These are phyloP conservation scores for Macroramphosus scolopax DNA, from an alignment of 2,797 vertebrate species.

Conservation along the genomic window DNA sequence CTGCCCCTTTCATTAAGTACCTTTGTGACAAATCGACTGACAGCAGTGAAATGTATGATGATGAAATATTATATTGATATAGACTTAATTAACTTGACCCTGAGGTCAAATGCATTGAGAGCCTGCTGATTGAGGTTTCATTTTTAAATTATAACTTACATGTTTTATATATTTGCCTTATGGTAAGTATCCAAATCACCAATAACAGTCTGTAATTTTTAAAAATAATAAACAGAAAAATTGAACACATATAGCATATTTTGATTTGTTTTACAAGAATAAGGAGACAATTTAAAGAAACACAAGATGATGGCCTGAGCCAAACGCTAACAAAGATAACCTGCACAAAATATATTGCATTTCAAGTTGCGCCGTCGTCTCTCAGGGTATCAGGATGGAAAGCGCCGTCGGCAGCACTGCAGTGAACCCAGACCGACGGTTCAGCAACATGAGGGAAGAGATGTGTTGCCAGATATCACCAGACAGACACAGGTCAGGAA, in stretches of 20 bases:
- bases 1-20: conserved; percentile 28
- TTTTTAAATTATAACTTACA: conserved; percentile 42
- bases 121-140: conserved; percentile 53
- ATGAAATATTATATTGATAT: conserved; percentile 38
- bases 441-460: too few species aligned
- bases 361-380: too few species aligned
- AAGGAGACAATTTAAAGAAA: too few species aligned
- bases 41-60: conserved; percentile 55
- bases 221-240: conserved; percentile 61
- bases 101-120: conserved; percentile 36
- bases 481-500: too few species aligned
- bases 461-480: too few species aligned
- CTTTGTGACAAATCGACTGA: conserved; percentile 37
- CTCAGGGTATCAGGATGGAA: too few species aligned
- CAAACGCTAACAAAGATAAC: too few species aligned
- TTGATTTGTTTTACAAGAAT: conserved; percentile 21
- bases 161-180: conserved; percentile 50
- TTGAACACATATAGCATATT: conserved; percentile 37
- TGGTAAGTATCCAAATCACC: conserved; percentile 50
- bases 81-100: conserved; percentile 53
- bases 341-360: too few species aligned
- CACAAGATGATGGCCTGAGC: too few species aligned
- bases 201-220: conserved; percentile 59
- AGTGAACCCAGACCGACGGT: too few species aligned
- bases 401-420: too few species aligned